Evolutionary conservation across 1,140 invertebrate genomes (phyloP).

Genomic region (Aleiodes sp.): DNA sequence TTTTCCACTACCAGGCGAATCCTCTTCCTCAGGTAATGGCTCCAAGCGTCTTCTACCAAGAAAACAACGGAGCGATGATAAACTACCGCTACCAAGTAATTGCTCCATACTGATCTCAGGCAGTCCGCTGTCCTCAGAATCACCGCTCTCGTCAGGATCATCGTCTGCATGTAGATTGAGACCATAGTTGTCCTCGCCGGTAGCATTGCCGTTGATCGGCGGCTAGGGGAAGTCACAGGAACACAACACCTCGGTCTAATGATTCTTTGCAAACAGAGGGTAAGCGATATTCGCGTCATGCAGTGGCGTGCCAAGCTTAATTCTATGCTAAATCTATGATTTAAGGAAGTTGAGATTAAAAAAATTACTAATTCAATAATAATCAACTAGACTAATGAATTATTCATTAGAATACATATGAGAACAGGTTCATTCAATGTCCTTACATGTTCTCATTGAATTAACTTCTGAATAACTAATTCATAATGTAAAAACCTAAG

Average conservation of each 20-base stretch:
- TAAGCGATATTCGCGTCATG: constrained; percentile 60
- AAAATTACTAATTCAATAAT: too few species aligned
- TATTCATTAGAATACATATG: too few species aligned
- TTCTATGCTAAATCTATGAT: constrained; percentile 1
- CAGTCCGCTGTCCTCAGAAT: constrained; percentile 48
- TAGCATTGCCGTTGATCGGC: constrained; percentile 48
- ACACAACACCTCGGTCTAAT: constrained; percentile 61
- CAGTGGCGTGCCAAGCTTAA: constrained; percentile 64
- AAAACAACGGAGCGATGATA: constrained; percentile 53
- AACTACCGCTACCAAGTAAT: constrained; percentile 48
- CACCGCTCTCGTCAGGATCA: constrained; percentile 47
- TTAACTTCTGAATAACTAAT: too few species aligned
- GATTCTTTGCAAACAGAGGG: constrained; percentile 65
- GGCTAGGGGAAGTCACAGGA: constrained; percentile 62
- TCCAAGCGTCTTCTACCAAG: constrained; percentile 58
- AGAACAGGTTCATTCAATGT: too few species aligned
- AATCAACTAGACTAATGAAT: too few species aligned
- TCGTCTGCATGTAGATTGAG: constrained; percentile 52
- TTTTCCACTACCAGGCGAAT: constrained; percentile 56
- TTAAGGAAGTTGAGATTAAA: neutral
- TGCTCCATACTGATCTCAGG: constrained; percentile 64
- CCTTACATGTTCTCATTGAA: too few species aligned
- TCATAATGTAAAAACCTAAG: too few species aligned
- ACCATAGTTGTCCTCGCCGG: constrained; percentile 54
- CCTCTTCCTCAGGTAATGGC: constrained; percentile 63